Base-by-base conservation (phyloP, 2,888 invertebrate genomes). In the Omphaloscelis lunosa region DNA sequence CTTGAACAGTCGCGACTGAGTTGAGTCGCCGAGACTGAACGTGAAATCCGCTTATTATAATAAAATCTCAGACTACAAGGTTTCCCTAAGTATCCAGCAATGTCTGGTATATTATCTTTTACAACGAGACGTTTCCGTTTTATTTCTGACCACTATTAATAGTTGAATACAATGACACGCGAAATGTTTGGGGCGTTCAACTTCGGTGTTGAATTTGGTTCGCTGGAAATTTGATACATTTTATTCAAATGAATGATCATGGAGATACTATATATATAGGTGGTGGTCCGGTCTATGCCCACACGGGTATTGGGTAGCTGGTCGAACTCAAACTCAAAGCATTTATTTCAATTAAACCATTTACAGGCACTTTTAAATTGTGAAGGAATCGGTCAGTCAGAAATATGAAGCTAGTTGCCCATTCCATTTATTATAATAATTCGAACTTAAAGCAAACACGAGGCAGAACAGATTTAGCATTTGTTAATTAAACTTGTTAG, bases 41-140 rank as follows among this genome's bases (percentile, higher is more conserved):
- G 90, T 90, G 84, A 93, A 95, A 95, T 93, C 94, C 91, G 93
- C 93, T 95, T 95, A 95, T 93, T 92, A 93, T 91, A 93, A 93
- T 93, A 93, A 93, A 93, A 93, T 92, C 88, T 87, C 86, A 91
- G 86, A 87, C 89, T 93, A 86, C 89, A 91, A 88, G 95, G 93
- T 91, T 95, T 94, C 94, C 80, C 74, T 80, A 73, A 81, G 72
- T 86, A 86, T 81, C 58, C 74, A 75, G 72, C 77, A 80, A 82
- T 74, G 67, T 67, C 59, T 77, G 29, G 56, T 67, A 58, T 73
- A 58, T 73, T 78, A 48, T 65, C 6, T 72, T 51, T 72, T 74
- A 51, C 7, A 56, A 59, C 1, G 56, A 62, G 41, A 62, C 29
- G 58, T 67, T 70, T 85, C 58, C 29, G 41, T 58, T n/a, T 75